Evolutionary conservation across 2,888 invertebrate genomes (phyloP).

Genomic region (Hyppa rectilinea): DNA sequence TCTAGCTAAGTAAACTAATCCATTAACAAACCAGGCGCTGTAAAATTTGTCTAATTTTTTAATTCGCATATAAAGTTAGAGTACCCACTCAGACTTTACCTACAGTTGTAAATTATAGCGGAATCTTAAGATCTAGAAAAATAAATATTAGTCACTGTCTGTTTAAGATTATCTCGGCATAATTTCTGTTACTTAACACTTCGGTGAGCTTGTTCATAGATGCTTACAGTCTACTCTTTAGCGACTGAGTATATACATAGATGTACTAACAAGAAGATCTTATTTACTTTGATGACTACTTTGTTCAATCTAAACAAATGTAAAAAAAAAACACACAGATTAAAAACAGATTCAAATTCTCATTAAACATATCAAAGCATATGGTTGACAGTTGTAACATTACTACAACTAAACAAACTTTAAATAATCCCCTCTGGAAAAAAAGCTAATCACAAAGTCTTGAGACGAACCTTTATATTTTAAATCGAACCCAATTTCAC

Average conservation of each 20-base stretch:
- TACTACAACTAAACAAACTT: constrained; percentile 86
- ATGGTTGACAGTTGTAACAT: constrained; percentile 76
- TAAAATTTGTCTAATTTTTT: constrained; percentile 10
- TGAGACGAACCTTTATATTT: constrained; percentile 87
- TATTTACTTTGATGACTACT: neutral
- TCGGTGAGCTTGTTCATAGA: constrained; percentile 48
- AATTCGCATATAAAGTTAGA: constrained; percentile 25
- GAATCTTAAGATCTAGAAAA: constrained; percentile 52
- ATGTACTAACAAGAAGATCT: neutral
- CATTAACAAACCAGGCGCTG: constrained; percentile 4
- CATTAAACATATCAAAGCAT: constrained; percentile 66
- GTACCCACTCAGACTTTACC: too few relatives aligned
- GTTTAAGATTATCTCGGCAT: constrained; percentile 47
- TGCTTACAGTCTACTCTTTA: neutral
- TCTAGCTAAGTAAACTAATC: constrained; percentile 11
- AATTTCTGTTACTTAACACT: constrained; percentile 52
- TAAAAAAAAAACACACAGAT: neutral
- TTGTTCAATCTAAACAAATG: neutral
- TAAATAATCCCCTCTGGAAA: constrained; percentile 84
- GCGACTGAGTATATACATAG: constrained; percentile 21
- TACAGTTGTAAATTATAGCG: constrained; percentile 43
- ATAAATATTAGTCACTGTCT: constrained; percentile 54
- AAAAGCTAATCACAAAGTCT: constrained; percentile 84
- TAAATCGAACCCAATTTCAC: constrained; percentile 90
- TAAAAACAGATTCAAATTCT: constrained; percentile 61